These are phyloP conservation scores for Micrasema minimum DNA, from an alignment of 1,140 invertebrate genomes.

Conservation along the genomic window DNA sequence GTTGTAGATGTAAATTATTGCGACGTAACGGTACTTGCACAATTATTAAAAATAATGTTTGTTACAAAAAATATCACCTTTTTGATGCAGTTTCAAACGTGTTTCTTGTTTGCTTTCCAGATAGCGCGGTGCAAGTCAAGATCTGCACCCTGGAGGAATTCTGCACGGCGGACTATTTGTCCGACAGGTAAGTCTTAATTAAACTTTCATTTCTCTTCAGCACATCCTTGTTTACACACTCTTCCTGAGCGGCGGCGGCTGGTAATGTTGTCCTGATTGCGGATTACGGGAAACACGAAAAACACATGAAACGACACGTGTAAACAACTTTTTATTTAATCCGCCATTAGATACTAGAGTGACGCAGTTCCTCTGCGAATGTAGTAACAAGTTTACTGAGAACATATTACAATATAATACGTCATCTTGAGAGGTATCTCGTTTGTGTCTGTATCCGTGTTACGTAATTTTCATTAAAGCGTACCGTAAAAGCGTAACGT, in stretches of 20 bases:
- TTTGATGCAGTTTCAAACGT: background rate
- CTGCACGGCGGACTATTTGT: conserved; percentile 34
- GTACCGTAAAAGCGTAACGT: too few relatives aligned
- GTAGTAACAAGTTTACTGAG: too few relatives aligned
- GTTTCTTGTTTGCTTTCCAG: conserved; percentile 36
- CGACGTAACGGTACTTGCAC: too few relatives aligned
- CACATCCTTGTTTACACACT: background rate
- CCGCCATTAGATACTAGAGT: too few relatives aligned
- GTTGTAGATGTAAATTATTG: too few relatives aligned
- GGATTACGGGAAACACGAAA: background rate
- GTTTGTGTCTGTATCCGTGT: too few relatives aligned
- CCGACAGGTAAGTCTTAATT: conserved; percentile 40
- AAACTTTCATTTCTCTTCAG: conserved; percentile 17
- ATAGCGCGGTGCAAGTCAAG: conserved; percentile 44
- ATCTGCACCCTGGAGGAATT: conserved; percentile 41
- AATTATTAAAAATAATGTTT: too few relatives aligned
- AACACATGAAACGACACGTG: background rate
- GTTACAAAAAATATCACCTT: too few relatives aligned
- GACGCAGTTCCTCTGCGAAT: too few relatives aligned
- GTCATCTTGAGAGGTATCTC: too few relatives aligned
- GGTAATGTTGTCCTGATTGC: background rate
- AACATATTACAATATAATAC: too few relatives aligned
- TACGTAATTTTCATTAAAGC: too few relatives aligned
- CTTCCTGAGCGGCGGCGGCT: background rate
- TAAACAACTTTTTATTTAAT: background rate